Evolutionary conservation across 2,797 vertebrate genomes (phyloP), one percentile per base, ranked within the genome.

Genomic region (Lepilemur ruficaudatus): DNA sequence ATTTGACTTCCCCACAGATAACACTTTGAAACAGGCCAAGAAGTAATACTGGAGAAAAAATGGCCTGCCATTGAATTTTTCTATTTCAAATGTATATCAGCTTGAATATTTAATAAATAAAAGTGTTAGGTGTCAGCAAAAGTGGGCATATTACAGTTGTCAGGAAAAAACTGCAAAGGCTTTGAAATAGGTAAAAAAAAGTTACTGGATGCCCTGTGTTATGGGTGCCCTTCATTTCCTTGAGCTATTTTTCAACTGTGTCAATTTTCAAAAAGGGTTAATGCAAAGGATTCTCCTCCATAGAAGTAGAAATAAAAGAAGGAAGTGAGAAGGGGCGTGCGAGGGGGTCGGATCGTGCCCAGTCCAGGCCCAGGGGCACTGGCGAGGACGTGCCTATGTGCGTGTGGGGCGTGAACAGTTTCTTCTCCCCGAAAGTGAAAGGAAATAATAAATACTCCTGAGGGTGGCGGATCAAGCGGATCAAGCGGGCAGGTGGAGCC

Each of bases 301-400:
- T 1, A 89, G 22, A 73, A 48, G 48, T 1, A 70, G 18, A 48
- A n/a, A 38, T 20, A 50, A 6, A 6, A 43, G 14, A 65, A 65
- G 61, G 28, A 25, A 75, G 22, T 0, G 28, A 32, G 48, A 38
- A 18, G n/a, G 67, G 22, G 63, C 11, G 2, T 2, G 23, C 13
- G 22, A 15, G n/a, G n/a, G 11, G 30, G 15, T 38, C 6, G 23
- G 14, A 1, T 18, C 14, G 46, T 65, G 46, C 7, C 9, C 28
- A 15, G 25, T 28, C 3, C 20, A 15, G 84, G 43, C 30, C 9
- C 30, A 0, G 12, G 41, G 0, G n/a, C 35, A 0, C 1, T 8
- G 48, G 80, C 3, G 3, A 41, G 61, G 25, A n/a, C 11, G 8
- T 20, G 18, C 15, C 38, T 12, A 14, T 3, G 35, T 15, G 23